Conservation (phyloP, 1,140 invertebrate genomes). For the Papilio polyxenes region DNA sequence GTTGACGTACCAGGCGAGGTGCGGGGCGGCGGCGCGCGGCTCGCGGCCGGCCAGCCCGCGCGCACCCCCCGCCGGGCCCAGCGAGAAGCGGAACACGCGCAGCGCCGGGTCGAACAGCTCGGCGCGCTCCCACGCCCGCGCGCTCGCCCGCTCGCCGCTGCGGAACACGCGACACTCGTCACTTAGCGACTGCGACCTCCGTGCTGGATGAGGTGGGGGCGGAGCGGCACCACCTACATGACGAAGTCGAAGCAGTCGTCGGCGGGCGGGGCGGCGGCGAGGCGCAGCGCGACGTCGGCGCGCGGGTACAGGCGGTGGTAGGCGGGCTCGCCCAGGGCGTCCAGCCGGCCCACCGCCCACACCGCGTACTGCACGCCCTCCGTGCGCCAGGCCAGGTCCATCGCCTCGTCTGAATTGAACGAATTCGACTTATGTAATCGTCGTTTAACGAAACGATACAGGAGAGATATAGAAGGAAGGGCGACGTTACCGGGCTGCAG, state of each 20-base stretch:
- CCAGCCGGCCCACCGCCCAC: slow-evolving; percentile 92
- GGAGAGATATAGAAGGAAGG: background rate
- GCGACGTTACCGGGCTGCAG: slow-evolving; percentile 84
- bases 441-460: background rate
- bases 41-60: slow-evolving; percentile 53
- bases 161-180: background rate
- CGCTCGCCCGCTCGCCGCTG: slow-evolving; percentile 41
- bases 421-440: background rate
- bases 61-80: slow-evolving; percentile 60
- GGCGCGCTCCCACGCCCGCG: slow-evolving; percentile 85
- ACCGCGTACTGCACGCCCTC: slow-evolving; percentile 86
- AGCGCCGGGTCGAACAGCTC: slow-evolving; percentile 89
- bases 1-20: slow-evolving; percentile 92
- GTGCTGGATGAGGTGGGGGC: no score
- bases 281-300: slow-evolving; percentile 84
- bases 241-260: slow-evolving; percentile 88
- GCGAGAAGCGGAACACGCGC: slow-evolving; percentile 82
- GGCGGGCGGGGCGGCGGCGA: slow-evolving; percentile 83
- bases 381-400: slow-evolving; percentile 88
- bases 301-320: slow-evolving; percentile 92
- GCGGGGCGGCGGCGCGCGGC: slow-evolving; percentile 81
- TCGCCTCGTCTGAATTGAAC: slow-evolving; percentile 81
- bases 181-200: no score
- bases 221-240: slow-evolving; percentile 55
- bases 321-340: slow-evolving; percentile 88